phyloP scores from a whole-genome alignment of 1,140 invertebrate species.

The Drosophila leontia region DNA sequence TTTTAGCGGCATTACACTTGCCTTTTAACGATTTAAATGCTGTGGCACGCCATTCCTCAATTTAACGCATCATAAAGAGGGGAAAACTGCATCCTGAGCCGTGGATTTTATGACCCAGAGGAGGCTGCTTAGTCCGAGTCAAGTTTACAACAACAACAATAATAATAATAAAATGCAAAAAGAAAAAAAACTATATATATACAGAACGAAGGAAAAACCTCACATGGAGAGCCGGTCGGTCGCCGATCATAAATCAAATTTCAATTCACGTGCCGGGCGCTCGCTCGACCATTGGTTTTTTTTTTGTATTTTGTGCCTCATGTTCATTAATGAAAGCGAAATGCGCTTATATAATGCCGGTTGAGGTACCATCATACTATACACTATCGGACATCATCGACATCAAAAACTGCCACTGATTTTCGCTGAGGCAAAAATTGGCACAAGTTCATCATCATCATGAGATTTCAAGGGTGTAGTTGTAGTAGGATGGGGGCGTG shows the following conservation, averaged over 20 bases:
- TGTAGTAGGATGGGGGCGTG: conserved; percentile 51
- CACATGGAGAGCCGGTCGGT: conserved; percentile 36
- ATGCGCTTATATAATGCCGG: conserved; percentile 71
- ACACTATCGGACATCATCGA: conserved; percentile 45
- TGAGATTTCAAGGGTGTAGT: conserved; percentile 32
- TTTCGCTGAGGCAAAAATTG: conserved; percentile 61
- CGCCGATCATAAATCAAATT: conserved; percentile 76
- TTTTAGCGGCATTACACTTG: conserved; percentile 39
- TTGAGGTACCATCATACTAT: conserved; percentile 29
- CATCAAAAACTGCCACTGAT: conserved; percentile 72
- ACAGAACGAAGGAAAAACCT: conserved; percentile 55
- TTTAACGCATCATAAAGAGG: conserved; percentile 70
- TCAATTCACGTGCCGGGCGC: conserved; percentile 73
- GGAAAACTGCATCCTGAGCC: conserved; percentile 46
- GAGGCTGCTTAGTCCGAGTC: conserved; percentile 49
- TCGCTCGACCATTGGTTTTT: conserved; percentile 22
- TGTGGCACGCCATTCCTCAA: conserved; percentile 81
- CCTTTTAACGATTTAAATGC: conserved; percentile 72
- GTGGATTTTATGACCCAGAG: conserved; percentile 33
- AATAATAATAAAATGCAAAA: conserved; percentile 22
- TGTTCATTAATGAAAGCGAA: conserved; percentile 81
- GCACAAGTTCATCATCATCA: conserved; percentile 79
- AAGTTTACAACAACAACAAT: background rate
- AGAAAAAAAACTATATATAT: conserved; percentile 1
- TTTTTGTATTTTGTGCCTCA: conserved; percentile 11